Evolutionary conservation across 2,113 vertebrate genomes (phyloP), one percentile per base, ranked within the genome.

Genomic region (Chaetura pelagica): DNA sequence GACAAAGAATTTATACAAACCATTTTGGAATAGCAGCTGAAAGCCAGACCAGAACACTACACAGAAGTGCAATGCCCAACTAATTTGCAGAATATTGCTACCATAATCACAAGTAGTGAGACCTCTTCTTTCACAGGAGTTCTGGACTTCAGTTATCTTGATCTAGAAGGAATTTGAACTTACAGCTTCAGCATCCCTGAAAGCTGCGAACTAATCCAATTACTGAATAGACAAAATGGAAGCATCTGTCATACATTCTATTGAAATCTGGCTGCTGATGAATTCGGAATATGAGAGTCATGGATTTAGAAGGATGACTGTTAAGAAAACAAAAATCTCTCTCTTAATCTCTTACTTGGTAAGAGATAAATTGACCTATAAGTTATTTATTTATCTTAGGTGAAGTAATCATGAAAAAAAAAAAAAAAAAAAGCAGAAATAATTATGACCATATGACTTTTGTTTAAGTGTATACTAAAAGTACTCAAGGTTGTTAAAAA

Each of bases 1-100:
- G 84, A 90, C 44, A 90, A 40, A 89, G 34, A 63, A 96, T 92
- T 90, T 86, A 89, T 78, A 42, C 27, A 44, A 71, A 64, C 21
- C 21, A 10, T 75, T 90, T 81, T 61, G 40, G 57, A 61, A 34
- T 4, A 86, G 51, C 38, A 77, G 24, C 48, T 71, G 64, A 88
- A 86, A 92, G 23, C 21, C 63, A 80, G 42, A 44, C 26, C 62
- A 57, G 34, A 26, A 20, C 20, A n/a, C 30, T 71, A 18, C 5
- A 2, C 63, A 48, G 27, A 48, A 20, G 66, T 67, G 4, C 13
- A 87, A 44, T 15, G 21, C 6, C 32, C 40, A 78, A 26, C 55
- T 74, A 54, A 71, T 87, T 81, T 93, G 52, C 34, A 87, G 51
- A 74, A 48, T 52, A 29, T 19, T 67, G 24, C 6, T 48, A 20